Conservation (phyloP, 2,797 vertebrate genomes). For the Myripristis jacobus region DNA sequence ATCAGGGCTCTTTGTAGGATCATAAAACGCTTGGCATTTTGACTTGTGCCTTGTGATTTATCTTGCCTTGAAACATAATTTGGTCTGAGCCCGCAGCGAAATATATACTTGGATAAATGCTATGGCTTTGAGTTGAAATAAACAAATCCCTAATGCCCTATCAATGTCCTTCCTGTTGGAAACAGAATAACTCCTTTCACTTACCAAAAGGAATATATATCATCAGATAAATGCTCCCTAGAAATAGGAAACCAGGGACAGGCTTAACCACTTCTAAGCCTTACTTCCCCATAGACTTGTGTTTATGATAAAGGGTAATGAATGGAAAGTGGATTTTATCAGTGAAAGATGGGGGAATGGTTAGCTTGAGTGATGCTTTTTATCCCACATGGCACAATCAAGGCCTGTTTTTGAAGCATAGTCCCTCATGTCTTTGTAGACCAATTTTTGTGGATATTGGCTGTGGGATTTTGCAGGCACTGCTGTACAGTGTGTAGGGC, state of each 20-base stretch:
- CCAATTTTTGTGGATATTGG: conserved; percentile 77
- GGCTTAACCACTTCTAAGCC: conserved; percentile 84
- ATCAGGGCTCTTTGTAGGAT: conserved; percentile 72
- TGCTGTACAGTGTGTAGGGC: conserved; percentile 50
- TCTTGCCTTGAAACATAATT: conserved; percentile 81
- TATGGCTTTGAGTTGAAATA: conserved; percentile 83
- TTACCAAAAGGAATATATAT: conserved; percentile 85
- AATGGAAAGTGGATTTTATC: conserved; percentile 86
- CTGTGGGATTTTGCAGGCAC: conserved; percentile 72
- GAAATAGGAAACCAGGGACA: conserved; percentile 83
- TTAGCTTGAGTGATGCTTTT: conserved; percentile 83
- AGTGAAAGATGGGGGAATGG: conserved; percentile 79
- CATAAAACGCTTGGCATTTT: conserved; percentile 77
- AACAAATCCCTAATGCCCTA: conserved; percentile 85
- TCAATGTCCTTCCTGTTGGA: conserved; percentile 84
- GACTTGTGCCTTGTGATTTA: conserved; percentile 80
- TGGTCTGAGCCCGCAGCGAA: conserved; percentile 76
- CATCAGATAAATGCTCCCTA: conserved; percentile 83
- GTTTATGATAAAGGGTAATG: conserved; percentile 84
- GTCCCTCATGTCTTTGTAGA: conserved; percentile 74
- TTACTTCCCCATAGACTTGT: conserved; percentile 73
- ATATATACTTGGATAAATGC: conserved; percentile 80
- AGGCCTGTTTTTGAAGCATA: conserved; percentile 78
- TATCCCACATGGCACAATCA: conserved; percentile 83
- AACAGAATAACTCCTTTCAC: conserved; percentile 81